A percentile compares a stretch with the other conserved stretches of the same genome.
Evolutionary conservation across 2,888 invertebrate genomes (phyloP).

Genomic region (Diadegma fenestrale): DNA sequence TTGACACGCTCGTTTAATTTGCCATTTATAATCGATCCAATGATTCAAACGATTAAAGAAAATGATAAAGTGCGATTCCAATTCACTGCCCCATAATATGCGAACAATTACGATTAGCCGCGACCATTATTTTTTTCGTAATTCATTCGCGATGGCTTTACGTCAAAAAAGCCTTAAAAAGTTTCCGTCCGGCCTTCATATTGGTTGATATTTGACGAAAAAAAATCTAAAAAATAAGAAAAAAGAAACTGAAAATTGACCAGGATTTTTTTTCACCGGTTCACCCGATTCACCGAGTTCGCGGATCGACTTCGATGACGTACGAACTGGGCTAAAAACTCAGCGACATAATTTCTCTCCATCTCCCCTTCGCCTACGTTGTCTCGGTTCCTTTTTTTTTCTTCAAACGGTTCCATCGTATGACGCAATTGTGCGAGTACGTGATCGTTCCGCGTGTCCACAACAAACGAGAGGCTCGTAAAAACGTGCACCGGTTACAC

Average conservation of each 20-base stretch:
- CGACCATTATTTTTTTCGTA: too few relatives aligned
- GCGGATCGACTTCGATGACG: not conserved
- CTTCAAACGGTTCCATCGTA: not conserved
- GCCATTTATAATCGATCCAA: not conserved
- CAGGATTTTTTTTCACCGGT: too few relatives aligned
- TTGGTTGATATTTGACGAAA: too few relatives aligned
- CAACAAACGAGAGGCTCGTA: not conserved
- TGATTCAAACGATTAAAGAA: not conserved
- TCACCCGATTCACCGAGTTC: too few relatives aligned
- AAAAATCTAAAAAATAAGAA: too few relatives aligned
- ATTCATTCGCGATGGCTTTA: too few relatives aligned
- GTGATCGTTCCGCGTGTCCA: not conserved
- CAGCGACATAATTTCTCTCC: not conserved
- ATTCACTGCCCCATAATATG: not conserved
- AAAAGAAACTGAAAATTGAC: too few relatives aligned
- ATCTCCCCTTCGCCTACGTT: not conserved
- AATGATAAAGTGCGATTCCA: not conserved
- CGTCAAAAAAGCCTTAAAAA: too few relatives aligned
- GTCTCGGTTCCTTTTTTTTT: not conserved
- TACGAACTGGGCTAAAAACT: not conserved
- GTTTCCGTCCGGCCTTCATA: too few relatives aligned
- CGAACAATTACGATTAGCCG: too few relatives aligned
- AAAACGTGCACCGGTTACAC: not conserved
- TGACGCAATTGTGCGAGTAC: not conserved
- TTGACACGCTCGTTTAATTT: constrained; percentile 53